Evolutionary conservation across 2,888 invertebrate genomes (phyloP).

Genomic region (Biston betularia): DNA sequence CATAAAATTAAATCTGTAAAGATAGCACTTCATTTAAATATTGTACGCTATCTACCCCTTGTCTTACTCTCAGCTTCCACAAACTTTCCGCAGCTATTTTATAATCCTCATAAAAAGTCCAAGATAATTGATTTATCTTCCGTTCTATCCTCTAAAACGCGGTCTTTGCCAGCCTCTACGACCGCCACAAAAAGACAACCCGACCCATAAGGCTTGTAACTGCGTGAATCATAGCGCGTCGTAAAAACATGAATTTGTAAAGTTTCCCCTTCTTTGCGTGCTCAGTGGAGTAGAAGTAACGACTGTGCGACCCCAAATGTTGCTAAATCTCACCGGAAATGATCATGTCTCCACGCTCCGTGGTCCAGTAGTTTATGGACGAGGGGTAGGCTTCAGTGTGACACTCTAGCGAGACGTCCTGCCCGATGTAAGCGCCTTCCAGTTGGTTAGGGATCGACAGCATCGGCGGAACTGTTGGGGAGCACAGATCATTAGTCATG

Average conservation of each 20-base stretch:
- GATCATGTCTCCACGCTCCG: slow-evolving; percentile 96
- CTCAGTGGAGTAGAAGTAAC: slow-evolving; percentile 47
- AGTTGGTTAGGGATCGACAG: slow-evolving; percentile 96
- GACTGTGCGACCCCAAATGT: slow-evolving; percentile 47
- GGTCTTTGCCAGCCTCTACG: slow-evolving; percentile 31
- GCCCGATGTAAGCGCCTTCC: slow-evolving; percentile 95
- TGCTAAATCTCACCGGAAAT: slow-evolving; percentile 91
- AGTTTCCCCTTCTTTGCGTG: slow-evolving; percentile 51
- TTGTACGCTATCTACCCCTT: slow-evolving; percentile 13
- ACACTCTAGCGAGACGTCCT: slow-evolving; percentile 95
- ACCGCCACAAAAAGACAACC: slow-evolving; percentile 43
- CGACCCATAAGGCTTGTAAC: slow-evolving; percentile 48
- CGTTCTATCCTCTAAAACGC: slow-evolving; percentile 28
- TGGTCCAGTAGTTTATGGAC: slow-evolving; percentile 98
- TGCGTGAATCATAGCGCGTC: slow-evolving; percentile 50
- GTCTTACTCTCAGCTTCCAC: slow-evolving; percentile 17
- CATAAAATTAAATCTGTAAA: neutral
- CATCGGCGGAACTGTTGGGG: slow-evolving; percentile 94
- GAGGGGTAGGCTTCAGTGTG: slow-evolving; percentile 97
- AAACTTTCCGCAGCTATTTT: slow-evolving; percentile 32
- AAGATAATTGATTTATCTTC: slow-evolving; percentile 38
- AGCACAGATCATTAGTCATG: slow-evolving; percentile 2
- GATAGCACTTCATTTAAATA: slow-evolving; percentile 18
- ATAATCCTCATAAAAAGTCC: slow-evolving; percentile 39
- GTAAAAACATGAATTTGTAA: slow-evolving; percentile 51